Evolutionary conservation across 2,113 vertebrate species (phyloP).

Genomic region (Casuarius casuarius): DNA sequence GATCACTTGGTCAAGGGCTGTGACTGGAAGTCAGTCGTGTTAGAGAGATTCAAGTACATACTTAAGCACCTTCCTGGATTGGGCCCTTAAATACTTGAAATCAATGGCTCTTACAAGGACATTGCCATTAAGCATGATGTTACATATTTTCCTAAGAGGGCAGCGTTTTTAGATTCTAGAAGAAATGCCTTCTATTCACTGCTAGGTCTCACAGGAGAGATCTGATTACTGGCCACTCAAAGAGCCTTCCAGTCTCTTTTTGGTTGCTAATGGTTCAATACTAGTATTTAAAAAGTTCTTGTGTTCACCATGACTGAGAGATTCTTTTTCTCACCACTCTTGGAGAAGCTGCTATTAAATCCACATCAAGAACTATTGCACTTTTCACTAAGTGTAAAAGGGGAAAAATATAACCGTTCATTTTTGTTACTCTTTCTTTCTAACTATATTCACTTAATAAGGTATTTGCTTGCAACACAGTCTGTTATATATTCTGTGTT

Average conservation of each 20-base stretch:
- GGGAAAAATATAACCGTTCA: conserved; percentile 59
- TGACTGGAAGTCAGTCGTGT: not conserved
- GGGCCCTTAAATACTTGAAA: not conserved
- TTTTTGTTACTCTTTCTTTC: conserved; percentile 72
- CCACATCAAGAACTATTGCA: conserved; percentile 49
- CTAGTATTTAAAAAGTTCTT: not conserved
- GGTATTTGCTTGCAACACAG: conserved; percentile 70
- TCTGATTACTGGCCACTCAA: not conserved
- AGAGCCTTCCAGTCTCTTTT: not conserved
- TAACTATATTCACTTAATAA: conserved; percentile 78
- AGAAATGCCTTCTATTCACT: not conserved
- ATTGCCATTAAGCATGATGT: not conserved
- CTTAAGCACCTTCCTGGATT: not conserved
- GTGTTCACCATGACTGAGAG: not conserved
- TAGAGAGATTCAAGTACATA: fast-evolving
- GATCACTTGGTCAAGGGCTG: not conserved
- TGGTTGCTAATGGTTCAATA: not conserved
- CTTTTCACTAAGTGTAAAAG: conserved; percentile 58
- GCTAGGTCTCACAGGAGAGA: not conserved
- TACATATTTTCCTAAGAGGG: not conserved
- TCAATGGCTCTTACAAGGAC: not conserved
- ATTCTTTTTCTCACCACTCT: not conserved
- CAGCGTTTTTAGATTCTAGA: not conserved
- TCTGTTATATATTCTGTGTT: conserved; percentile 68
- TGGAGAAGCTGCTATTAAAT: conserved; percentile 68